A percentile compares a stretch with the other conserved stretches of the same genome.
Conservation (phyloP, 2,113 vertebrate genomes). For the Scomber scombrus region DNA sequence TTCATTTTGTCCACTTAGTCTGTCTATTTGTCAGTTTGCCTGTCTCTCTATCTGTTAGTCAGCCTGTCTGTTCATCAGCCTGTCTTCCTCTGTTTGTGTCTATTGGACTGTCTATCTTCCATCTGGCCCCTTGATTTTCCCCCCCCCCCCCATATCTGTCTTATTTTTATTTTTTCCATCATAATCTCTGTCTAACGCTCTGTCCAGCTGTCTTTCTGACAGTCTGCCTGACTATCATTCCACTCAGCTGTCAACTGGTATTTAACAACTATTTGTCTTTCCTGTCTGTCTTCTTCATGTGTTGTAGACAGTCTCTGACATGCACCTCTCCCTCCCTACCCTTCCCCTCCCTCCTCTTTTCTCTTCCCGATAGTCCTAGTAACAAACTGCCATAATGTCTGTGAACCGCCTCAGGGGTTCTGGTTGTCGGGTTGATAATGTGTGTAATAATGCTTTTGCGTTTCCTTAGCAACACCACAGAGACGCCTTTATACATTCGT, state of each 20-base stretch:
- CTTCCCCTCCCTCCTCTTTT: constrained; percentile 1
- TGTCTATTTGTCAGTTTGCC: constrained; percentile 61
- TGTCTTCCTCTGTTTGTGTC: constrained; percentile 60
- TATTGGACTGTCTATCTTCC: constrained; percentile 55
- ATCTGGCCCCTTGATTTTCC: constrained; percentile 45
- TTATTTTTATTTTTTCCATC: constrained; percentile 37
- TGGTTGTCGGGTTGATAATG: constrained; percentile 59
- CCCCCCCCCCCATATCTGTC: constrained; percentile 12
- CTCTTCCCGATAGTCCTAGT: constrained; percentile 15
- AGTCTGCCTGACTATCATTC: constrained; percentile 12
- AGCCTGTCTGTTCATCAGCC: constrained; percentile 45
- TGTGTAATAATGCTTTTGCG: constrained; percentile 69
- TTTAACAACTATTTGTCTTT: constrained; percentile 48
- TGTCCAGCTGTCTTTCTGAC: constrained; percentile 33
- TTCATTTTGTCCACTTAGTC: constrained; percentile 68
- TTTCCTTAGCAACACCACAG: constrained; percentile 71
- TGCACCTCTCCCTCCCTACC: constrained; percentile 8
- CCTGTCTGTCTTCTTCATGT: constrained; percentile 50
- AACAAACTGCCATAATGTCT: constrained; percentile 59
- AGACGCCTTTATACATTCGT: constrained; percentile 52
- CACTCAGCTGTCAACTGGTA: constrained; percentile 50
- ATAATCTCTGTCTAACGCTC: constrained; percentile 40
- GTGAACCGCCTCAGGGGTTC: constrained; percentile 56
- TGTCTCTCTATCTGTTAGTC: constrained; percentile 57
- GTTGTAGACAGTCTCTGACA: constrained; percentile 49